phyloP scores from a whole-genome alignment of 2,113 vertebrate species.

The Cettia cetti region DNA sequence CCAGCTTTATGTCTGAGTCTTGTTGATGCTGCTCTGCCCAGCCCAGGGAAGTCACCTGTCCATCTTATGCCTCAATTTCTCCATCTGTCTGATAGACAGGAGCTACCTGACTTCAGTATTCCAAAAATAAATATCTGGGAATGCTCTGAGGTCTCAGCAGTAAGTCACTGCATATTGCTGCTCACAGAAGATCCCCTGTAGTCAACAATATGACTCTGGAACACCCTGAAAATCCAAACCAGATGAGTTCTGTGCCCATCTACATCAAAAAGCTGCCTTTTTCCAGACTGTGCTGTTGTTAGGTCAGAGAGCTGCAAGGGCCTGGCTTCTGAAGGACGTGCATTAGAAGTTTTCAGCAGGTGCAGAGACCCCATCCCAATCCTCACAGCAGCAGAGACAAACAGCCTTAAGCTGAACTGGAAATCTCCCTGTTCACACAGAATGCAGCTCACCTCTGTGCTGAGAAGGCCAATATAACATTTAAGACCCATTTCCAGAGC shows the following conservation, averaged over 20 bases:
- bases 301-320: not conserved
- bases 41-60: not conserved
- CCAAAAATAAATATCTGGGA: not conserved
- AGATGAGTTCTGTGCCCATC: not conserved
- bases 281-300: not conserved
- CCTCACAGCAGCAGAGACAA: not conserved
- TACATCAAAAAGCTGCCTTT: not conserved
- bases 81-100: not conserved
- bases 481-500: constrained; percentile 1
- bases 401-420: not conserved
- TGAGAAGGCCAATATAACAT: not conserved
- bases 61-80: not conserved
- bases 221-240: constrained; percentile 44
- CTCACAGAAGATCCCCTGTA: not conserved
- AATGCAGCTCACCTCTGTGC: not conserved
- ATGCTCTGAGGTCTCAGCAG: not conserved
- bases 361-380: not conserved
- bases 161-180: not conserved
- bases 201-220: not conserved
- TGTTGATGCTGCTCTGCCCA: not conserved
- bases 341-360: not conserved
- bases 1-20: not conserved
- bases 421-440: not conserved
- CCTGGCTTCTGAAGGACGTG: not conserved
- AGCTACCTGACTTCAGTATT: not conserved